phyloP scores from a whole-genome alignment of 2,797 vertebrate genomes.

The Rallus crepitans region DNA sequence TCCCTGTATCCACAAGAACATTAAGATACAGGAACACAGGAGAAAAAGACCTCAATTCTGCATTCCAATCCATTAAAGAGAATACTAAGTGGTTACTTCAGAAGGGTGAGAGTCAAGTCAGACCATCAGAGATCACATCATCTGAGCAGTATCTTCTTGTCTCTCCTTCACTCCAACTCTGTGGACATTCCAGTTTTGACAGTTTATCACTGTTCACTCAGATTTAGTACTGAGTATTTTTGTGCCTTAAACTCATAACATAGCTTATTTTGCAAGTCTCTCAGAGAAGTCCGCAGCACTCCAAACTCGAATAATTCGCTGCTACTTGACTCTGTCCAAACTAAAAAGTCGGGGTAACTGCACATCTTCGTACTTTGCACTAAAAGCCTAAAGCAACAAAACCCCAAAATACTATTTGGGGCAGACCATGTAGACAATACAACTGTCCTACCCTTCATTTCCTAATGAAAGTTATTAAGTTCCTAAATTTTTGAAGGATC shows the following conservation, averaged over 20 bases:
- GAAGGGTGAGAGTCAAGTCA: background rate
- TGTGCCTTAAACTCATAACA: background rate
- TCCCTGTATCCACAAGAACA: background rate
- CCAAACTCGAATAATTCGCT: background rate
- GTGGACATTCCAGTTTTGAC: background rate
- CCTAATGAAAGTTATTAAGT: background rate
- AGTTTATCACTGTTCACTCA: background rate
- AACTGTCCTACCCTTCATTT: background rate
- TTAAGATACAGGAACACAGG: background rate
- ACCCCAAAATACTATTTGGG: background rate
- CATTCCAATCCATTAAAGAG: background rate
- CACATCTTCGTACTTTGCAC: background rate
- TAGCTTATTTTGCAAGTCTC: background rate
- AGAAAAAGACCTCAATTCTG: background rate
- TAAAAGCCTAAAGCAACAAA: background rate
- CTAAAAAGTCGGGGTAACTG: fast-evolving
- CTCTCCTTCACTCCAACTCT: background rate
- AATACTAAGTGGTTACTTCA: background rate
- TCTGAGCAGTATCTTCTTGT: background rate
- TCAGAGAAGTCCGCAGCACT: background rate
- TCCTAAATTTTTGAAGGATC: background rate
- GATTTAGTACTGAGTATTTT: background rate
- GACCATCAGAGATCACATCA: background rate
- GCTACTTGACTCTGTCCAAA: background rate
- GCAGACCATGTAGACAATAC: background rate